These are phyloP conservation scores for Pleuronectes platessa DNA, from an alignment of 2,113 vertebrate species.

Conservation along the genomic window DNA sequence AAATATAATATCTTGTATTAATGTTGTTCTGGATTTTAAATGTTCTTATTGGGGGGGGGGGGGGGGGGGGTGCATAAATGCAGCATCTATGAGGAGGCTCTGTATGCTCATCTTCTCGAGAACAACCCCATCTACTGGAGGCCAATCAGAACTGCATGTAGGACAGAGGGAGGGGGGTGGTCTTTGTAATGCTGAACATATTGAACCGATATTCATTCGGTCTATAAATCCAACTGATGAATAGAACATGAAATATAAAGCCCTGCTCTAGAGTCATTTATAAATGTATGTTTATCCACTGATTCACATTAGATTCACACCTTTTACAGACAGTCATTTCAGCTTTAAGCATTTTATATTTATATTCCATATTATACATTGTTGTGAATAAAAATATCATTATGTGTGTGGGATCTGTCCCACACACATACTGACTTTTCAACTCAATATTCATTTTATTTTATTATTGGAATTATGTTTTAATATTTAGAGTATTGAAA, in stretches of 20 bases:
- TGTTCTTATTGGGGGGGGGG: too few species aligned
- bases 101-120: conserved; percentile 53
- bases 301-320: too few species aligned
- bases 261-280: too few species aligned
- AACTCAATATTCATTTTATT: too few species aligned
- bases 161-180: neutral
- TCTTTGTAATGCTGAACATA: neutral
- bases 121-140: conserved; percentile 76
- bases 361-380: neutral
- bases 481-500: too few species aligned
- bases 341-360: neutral
- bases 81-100: neutral
- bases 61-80: neutral
- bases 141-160: conserved; percentile 42
- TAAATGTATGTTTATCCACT: too few species aligned
- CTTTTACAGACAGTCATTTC: too few species aligned
- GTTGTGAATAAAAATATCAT: neutral
- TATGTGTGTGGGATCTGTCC: neutral
- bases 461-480: too few species aligned
- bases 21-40: neutral
- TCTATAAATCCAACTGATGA: too few species aligned
- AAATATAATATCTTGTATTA: too few species aligned
- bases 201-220: neutral
- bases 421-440: too few species aligned
- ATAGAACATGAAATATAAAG: too few species aligned